Percentiles rank a stretch among this genome's conserved stretches.
Conservation (phyloP, 2,888 invertebrate species). For the Apamea monoglypha region DNA sequence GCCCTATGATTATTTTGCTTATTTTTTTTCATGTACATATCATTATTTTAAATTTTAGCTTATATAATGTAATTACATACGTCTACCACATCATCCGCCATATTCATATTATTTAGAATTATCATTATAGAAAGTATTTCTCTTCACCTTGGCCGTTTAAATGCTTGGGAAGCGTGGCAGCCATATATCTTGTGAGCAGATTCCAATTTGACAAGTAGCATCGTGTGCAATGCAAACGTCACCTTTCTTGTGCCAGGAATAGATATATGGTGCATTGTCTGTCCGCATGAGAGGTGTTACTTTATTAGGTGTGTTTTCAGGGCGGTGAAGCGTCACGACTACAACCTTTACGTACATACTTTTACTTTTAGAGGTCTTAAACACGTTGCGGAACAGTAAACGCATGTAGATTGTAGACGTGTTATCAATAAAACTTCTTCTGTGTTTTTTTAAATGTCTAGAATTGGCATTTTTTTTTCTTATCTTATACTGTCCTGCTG, state of each 20-base stretch:
- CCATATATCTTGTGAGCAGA: slow-evolving; percentile 24
- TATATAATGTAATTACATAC: background rate
- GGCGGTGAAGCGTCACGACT: background rate
- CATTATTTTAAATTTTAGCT: no score
- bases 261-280: slow-evolving; percentile 23
- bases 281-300: background rate
- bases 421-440: no score
- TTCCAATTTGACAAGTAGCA: slow-evolving; percentile 42
- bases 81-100: background rate
- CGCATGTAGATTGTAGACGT: no score
- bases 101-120: slow-evolving; percentile 11
- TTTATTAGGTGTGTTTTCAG: slow-evolving; percentile 2
- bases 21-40: no score
- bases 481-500: no score
- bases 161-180: slow-evolving; percentile 28
- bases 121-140: slow-evolving; percentile 10
- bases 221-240: slow-evolving; percentile 52
- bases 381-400: no score
- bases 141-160: slow-evolving; percentile 35
- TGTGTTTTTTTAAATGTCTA: no score
- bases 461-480: no score
- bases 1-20: no score
- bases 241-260: slow-evolving; percentile 22
- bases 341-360: background rate
- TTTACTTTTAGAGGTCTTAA: no score